Base-by-base conservation (phyloP, 1,140 invertebrate genomes). In the Zaprionus inermis region DNA sequence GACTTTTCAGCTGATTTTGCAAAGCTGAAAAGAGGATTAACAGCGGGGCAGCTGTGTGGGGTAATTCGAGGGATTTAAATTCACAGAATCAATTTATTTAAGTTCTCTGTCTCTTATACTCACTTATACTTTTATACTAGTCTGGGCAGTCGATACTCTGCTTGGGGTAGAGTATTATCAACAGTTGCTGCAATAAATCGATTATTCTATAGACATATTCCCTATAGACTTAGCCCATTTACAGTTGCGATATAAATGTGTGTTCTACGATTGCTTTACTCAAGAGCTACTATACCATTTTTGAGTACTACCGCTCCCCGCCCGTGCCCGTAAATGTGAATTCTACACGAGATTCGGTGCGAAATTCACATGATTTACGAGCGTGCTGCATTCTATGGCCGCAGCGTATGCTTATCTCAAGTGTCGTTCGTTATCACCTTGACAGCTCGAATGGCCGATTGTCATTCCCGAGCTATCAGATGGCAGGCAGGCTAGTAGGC, bases 371-470 rank as follows among this genome's bases (percentile, higher is more conserved):
- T 74, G 71, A 77, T 77, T 78, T 75, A 71, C 56, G 60, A 54
- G 55, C 60, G 71, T 51, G 38, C 57, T 69, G 71, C 65, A 69
- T 61, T 73, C 71, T 69, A 73, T 69, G 65, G 64, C 56, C 11
- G 14, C 36, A 6, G 51, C 56, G 70, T 65, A 73, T 69, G 57
- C 65, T 73, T 78, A 78, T 78, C 72, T 78, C 58, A 63, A 76
- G 67, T 78, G 61, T 18, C 58, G 61, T 69, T 76, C 69, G 54
- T 65, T 56, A 76, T 76, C 61, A 76, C 66, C 68, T 78, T 78
- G 72, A 76, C 76, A 78, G 71, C 61, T 76, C 66, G 60, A 78
- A 76, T 76, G 67, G 72, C 72, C 61, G 61, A 63, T 61, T 78
- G 72, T 52, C 57, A 78, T 72, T 54, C 64, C 32, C 38, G 36